Evolutionary conservation across 2,113 vertebrate species (phyloP).

Genomic region (Prochilodus magdalenae): DNA sequence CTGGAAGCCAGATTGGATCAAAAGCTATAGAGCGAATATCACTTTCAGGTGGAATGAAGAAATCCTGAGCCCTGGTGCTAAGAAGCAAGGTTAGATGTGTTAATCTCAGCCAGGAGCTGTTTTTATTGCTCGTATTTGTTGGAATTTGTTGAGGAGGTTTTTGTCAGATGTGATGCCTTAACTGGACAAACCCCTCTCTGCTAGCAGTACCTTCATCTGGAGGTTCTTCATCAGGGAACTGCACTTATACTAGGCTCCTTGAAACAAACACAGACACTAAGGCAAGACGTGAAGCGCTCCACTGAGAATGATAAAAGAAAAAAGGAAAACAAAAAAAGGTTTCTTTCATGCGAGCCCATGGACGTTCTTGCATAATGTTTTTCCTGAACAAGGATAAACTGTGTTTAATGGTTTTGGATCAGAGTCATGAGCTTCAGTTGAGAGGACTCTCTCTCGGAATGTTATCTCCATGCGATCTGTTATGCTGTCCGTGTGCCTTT

Average conservation of each 20-base stretch:
- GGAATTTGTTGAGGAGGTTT: not conserved
- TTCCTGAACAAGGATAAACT: slow-evolving; percentile 28
- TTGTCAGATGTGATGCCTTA: not conserved
- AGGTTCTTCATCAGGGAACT: not conserved
- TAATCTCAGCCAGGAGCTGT: not conserved
- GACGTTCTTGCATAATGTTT: slow-evolving; percentile 9
- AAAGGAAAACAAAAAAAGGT: not conserved
- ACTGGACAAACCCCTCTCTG: not conserved
- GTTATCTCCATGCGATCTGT: slow-evolving; percentile 3
- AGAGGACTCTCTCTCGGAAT: not conserved
- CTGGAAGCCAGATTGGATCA: not conserved
- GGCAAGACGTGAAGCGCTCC: not conserved
- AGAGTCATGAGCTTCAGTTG: not conserved
- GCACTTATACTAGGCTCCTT: not conserved
- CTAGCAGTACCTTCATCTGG: not conserved
- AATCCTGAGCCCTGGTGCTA: not conserved
- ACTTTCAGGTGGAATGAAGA: slow-evolving; percentile 23
- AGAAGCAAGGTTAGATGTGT: not conserved
- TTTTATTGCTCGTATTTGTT: not conserved
- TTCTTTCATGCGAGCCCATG: not conserved
- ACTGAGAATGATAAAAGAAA: not conserved
- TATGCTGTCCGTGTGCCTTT: not conserved
- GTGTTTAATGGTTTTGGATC: slow-evolving; percentile 26
- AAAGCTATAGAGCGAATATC: not conserved
- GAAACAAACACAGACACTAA: not conserved